Percentiles rank a stretch among this genome's conserved stretches.
These are phyloP conservation scores for Arctopsyche grandis DNA, from an alignment of 1,140 invertebrate genomes.

Conservation along the genomic window DNA sequence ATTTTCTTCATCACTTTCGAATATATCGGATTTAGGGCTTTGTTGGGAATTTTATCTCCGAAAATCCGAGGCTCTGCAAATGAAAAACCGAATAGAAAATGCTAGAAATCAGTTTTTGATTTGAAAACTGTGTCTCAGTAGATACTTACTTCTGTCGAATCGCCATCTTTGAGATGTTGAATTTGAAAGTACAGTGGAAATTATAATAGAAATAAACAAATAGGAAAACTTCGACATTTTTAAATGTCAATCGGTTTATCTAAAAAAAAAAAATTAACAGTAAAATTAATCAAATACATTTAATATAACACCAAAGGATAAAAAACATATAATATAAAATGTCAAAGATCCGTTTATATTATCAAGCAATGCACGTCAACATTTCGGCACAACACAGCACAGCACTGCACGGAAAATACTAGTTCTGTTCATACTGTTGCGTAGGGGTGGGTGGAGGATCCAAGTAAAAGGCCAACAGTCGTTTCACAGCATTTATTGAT, in stretches of 20 bases:
- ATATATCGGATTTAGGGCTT: constrained; percentile 68
- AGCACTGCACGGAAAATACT: too few relatives aligned
- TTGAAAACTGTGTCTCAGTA: neutral
- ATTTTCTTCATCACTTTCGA: constrained; percentile 76
- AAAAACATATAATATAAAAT: neutral
- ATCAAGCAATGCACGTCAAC: too few relatives aligned
- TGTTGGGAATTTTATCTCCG: constrained; percentile 71
- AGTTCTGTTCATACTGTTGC: too few relatives aligned
- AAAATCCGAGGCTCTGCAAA: constrained; percentile 67
- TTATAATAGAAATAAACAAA: neutral
- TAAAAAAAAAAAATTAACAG: neutral
- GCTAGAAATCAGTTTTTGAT: neutral
- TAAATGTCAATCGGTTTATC: neutral
- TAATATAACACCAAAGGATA: too few relatives aligned
- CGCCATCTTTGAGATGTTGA: constrained; percentile 35
- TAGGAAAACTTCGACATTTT: constrained; percentile 11
- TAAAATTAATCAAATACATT: neutral
- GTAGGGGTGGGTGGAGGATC: too few relatives aligned
- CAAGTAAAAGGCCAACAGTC: too few relatives aligned
- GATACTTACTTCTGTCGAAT: constrained; percentile 46
- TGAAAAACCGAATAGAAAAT: constrained; percentile 30
- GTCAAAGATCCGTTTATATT: too few relatives aligned
- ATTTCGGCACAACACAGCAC: too few relatives aligned
- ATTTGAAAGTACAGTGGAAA: neutral
- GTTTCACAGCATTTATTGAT: too few relatives aligned